Percentiles rank a stretch among this genome's conserved stretches.
Evolutionary conservation across 2,113 vertebrate species (phyloP).

Genomic region (Scomber japonicus): DNA sequence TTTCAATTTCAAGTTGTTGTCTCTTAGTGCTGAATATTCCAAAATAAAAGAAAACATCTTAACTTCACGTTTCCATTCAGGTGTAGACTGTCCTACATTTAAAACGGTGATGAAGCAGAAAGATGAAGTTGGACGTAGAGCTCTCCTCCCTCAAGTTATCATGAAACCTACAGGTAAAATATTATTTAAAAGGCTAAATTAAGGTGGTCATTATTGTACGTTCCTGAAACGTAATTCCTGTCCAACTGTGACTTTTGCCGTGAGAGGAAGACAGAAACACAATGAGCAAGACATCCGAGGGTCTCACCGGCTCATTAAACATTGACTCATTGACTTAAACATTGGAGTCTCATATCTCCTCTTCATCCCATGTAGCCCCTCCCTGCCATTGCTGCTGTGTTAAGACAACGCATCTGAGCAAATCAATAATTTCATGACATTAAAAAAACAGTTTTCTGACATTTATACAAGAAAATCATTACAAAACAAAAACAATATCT

Average conservation of each 20-base stretch:
- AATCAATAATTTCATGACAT: constrained; percentile 16
- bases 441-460: neutral
- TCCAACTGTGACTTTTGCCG: constrained; percentile 50
- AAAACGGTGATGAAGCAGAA: constrained; percentile 48
- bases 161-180: neutral
- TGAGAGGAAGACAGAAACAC: constrained; percentile 22
- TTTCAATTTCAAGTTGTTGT: neutral
- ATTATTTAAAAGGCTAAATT: neutral
- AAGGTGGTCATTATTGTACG: neutral
- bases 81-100: constrained; percentile 31
- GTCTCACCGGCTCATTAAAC: neutral
- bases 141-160: neutral
- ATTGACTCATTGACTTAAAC: neutral
- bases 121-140: constrained; percentile 38
- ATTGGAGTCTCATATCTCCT: neutral
- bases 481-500: constrained; percentile 35
- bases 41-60: neutral
- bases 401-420: constrained; percentile 1
- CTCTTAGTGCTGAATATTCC: neutral
- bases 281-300: constrained; percentile 20
- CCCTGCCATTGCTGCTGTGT: neutral
- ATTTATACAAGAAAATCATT: neutral
- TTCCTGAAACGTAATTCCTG: neutral
- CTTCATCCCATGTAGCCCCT: neutral
- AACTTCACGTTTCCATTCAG: constrained; percentile 9